Base-by-base conservation (phyloP, 37 sponge, comb jelly and placozoan genomes). In the Geodia barretti region DNA sequence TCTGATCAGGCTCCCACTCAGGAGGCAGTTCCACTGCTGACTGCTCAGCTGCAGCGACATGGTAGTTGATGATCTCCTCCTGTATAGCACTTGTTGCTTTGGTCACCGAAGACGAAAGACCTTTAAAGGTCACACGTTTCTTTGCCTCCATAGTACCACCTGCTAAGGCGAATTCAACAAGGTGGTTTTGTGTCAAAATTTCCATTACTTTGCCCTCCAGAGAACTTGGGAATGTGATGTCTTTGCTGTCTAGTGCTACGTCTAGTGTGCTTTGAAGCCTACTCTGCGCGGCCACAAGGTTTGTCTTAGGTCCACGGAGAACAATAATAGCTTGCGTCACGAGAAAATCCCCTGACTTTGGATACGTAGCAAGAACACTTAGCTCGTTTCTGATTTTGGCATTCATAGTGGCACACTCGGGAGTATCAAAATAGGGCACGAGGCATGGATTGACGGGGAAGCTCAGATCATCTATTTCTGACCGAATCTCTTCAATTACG, bases 1-100 rank as follows among this genome's bases (percentile, higher is more conserved):
- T 60, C 68, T 84, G 85, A 32, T n/a, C 29, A 4, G 62, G 70
- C 54, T 84, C 61, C 90, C 90, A 89, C 69, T 89, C 90, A n/a
- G 59, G 39, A 1, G 90, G 90, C 33, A 1, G 31, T 38, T 30
- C 33, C 9, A 62, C 28, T 25, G 63, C 68, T 31, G 58, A 68
- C 35, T 60, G 34, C 33, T 5, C 36, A 20, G 28, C 65, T 38
- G 72, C 34, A 23, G 76, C 26, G 32, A 70, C 4, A 9, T 80
- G 87, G 74, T 79, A 74, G 69, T 42, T 54, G 35, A 79, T 74
- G 59, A 80, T 79, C 33, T 68, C 68, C 40, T 80, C 75, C 8
- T 86, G 66, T 21, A 80, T 61, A 60, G 81, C 75, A 66, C 33
- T 74, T 3, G 60, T 26, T 37, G 69, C 75, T 39, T 62, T 58